Conservation (phyloP, 2,888 invertebrate genomes). For the Drosophila falleni region DNA sequence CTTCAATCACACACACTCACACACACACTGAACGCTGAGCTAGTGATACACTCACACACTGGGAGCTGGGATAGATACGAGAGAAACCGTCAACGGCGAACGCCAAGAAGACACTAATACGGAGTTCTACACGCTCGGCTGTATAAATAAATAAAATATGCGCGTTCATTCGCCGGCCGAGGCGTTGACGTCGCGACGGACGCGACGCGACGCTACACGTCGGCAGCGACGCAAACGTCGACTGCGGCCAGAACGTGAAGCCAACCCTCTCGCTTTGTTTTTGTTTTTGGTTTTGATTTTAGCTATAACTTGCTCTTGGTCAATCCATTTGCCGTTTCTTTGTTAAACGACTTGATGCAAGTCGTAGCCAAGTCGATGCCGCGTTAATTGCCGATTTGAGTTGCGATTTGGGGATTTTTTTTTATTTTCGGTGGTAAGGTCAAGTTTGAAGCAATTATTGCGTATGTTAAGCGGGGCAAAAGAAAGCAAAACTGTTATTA, state of each 20-base stretch:
- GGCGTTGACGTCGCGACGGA: slow-evolving; percentile 34
- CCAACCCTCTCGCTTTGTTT: slow-evolving; percentile 12
- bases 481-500: slow-evolving; percentile 68
- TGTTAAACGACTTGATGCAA: slow-evolving; percentile 61
- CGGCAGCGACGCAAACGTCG: slow-evolving; percentile 28
- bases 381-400: slow-evolving; percentile 68
- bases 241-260: slow-evolving; percentile 51
- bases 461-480: slow-evolving; percentile 53
- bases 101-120: slow-evolving; percentile 83
- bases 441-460: slow-evolving; percentile 75
- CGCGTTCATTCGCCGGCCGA: slow-evolving; percentile 59
- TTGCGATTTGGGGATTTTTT: slow-evolving; percentile 40
- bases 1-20: slow-evolving; percentile 14
- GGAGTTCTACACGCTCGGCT: slow-evolving; percentile 76
- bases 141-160: slow-evolving; percentile 82
- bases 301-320: slow-evolving; percentile 50
- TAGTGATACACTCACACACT: slow-evolving; percentile 43
- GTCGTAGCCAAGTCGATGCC: slow-evolving; percentile 58
- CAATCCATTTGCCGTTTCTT: slow-evolving; percentile 58
- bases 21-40: slow-evolving; percentile 42
- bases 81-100: slow-evolving; percentile 70
- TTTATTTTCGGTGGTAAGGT: slow-evolving; percentile 73
- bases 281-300: slow-evolving; percentile 5
- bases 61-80: slow-evolving; percentile 41
- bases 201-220: slow-evolving; percentile 12